Conservation (phyloP, 64 coral and sea anemone species). For the Trachythela sp. region DNA sequence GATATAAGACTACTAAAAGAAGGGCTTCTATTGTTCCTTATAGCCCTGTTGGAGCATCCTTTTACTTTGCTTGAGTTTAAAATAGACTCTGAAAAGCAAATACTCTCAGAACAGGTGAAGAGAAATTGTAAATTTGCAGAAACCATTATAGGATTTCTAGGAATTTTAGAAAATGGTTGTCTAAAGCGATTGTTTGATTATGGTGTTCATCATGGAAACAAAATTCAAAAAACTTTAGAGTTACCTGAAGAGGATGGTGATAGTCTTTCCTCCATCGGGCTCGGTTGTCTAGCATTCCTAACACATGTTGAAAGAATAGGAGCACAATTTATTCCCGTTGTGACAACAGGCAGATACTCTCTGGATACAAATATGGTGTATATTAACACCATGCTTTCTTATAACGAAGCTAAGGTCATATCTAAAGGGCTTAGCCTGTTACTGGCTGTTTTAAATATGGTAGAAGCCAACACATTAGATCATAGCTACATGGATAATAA, state of each 20-base stretch:
- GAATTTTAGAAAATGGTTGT: neutral
- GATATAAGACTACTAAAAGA: neutral
- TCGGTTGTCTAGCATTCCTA: neutral
- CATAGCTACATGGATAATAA: neutral
- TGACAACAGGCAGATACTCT: neutral
- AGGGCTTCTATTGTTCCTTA: neutral
- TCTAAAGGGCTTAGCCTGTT: neutral
- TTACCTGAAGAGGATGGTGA: neutral
- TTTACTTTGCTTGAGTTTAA: neutral
- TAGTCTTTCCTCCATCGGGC: neutral
- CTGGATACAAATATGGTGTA: neutral
- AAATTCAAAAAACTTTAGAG: neutral
- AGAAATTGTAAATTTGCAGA: neutral
- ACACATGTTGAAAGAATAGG: neutral
- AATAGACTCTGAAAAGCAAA: neutral
- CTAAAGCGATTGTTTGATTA: neutral
- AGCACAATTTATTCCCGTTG: neutral
- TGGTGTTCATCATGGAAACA: neutral
- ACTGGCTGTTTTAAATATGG: neutral
- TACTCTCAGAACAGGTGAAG: neutral
- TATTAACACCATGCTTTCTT: neutral
- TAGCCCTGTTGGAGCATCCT: neutral
- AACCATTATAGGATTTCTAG: neutral
- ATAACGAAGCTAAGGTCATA: neutral
- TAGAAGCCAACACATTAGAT: neutral